Evolutionary conservation across 23 tunicate genomes (phyloP).

Genomic region (Diplosoma virens): DNA sequence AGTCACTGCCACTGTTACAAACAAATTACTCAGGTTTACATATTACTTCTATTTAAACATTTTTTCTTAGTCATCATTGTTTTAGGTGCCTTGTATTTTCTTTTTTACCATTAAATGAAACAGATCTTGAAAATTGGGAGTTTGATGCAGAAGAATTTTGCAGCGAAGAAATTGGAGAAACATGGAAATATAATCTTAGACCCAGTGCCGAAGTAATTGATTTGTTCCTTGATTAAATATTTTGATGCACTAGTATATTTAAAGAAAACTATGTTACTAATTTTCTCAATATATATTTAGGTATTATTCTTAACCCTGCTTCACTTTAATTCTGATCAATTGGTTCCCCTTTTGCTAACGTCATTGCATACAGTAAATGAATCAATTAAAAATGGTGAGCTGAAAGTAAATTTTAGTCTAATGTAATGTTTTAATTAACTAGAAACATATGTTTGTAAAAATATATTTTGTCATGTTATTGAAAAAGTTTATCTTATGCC

Average conservation of each 20-base stretch:
- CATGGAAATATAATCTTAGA: constrained; percentile 73
- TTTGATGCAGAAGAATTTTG: constrained; percentile 86
- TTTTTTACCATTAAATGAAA: constrained; percentile 45
- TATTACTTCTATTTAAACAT: too few species aligned
- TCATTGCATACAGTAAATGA: constrained; percentile 14
- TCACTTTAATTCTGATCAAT: constrained; percentile 21
- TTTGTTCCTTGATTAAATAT: not conserved
- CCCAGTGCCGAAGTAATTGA: constrained; percentile 70
- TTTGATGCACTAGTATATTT: not conserved
- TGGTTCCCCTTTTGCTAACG: constrained; percentile 28
- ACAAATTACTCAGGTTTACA: too few species aligned
- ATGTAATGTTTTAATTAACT: too few species aligned
- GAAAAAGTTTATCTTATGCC: too few species aligned
- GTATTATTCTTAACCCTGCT: constrained; percentile 45
- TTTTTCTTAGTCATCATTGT: too few species aligned
- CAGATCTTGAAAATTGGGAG: constrained; percentile 71
- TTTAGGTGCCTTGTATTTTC: constrained; percentile 53
- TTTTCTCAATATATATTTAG: not conserved
- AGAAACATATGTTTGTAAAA: too few species aligned
- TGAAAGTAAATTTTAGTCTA: too few species aligned
- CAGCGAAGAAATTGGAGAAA: constrained; percentile 82
- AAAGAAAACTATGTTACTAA: not conserved
- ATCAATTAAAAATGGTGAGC: constrained; percentile 9
- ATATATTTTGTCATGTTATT: too few species aligned
- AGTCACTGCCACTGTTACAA: too few species aligned